A percentile compares a stretch with the other conserved stretches of the same genome.
Conservation (phyloP, 2,113 vertebrate species). For the Clarias batrachus region DNA sequence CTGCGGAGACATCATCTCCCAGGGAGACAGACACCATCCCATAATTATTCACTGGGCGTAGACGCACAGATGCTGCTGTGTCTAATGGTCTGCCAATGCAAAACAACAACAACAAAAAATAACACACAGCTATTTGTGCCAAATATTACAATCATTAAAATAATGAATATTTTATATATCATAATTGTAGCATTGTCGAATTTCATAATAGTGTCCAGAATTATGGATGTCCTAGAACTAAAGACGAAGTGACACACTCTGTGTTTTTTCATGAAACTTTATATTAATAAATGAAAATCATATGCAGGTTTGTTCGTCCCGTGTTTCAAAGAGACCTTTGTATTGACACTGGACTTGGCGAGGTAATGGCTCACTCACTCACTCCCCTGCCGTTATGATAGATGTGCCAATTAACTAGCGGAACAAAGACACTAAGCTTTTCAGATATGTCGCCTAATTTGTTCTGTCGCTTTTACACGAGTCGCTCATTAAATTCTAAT, state of each 20-base stretch:
- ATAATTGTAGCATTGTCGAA: neutral
- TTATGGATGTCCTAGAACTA: neutral
- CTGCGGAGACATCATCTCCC: slow-evolving; percentile 26
- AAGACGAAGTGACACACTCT: neutral
- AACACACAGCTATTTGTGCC: neutral
- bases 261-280: neutral
- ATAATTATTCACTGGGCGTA: slow-evolving; percentile 25
- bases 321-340: slow-evolving; percentile 17
- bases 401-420: slow-evolving; percentile 27
- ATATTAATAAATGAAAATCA: neutral
- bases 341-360: neutral
- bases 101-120: neutral
- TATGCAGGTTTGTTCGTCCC: neutral
- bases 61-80: slow-evolving; percentile 8
- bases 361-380: neutral
- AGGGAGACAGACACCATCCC: slow-evolving; percentile 12
- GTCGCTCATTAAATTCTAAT: slow-evolving; percentile 42
- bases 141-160: neutral
- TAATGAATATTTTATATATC: neutral
- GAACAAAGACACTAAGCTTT: slow-evolving; percentile 30
- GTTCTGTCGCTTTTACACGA: slow-evolving; percentile 9
- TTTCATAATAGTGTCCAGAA: neutral
- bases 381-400: slow-evolving; percentile 2
- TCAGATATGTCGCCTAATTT: slow-evolving; percentile 16
- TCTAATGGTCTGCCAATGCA: slow-evolving; percentile 7